phyloP scores from a whole-genome alignment of 1,140 invertebrate genomes.

The Sarcophaga peregrina region DNA sequence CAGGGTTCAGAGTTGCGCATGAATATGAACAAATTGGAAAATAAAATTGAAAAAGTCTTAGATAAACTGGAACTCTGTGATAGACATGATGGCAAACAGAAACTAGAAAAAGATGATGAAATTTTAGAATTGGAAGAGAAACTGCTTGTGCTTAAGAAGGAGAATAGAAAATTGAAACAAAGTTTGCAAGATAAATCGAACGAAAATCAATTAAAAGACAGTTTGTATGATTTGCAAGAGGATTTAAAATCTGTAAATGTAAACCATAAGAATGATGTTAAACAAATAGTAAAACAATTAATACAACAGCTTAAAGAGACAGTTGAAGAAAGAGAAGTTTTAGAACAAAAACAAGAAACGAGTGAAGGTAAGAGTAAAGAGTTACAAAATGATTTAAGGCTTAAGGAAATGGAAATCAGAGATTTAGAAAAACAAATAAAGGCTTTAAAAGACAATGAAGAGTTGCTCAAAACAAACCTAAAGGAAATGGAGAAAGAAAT shows the following conservation, averaged over 20 bases:
- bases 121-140: conserved; percentile 57
- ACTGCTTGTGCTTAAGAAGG: conserved; percentile 55
- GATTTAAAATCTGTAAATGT: neutral
- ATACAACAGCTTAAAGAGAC: no score
- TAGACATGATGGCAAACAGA: neutral
- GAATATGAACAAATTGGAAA: conserved; percentile 44
- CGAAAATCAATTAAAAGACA: conserved; percentile 16
- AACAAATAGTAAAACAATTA: conserved; percentile 4
- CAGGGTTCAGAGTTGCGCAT: conserved; percentile 49
- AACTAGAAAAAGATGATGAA: conserved; percentile 51
- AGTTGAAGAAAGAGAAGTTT: neutral
- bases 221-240: neutral
- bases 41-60: conserved; percentile 45
- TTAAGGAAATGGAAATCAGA: neutral
- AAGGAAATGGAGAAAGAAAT: neutral
- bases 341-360: neutral
- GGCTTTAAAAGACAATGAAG: neutral
- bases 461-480: neutral
- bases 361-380: neutral
- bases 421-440: conserved; percentile 18
- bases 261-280: neutral
- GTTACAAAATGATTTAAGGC: neutral
- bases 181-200: conserved; percentile 19
- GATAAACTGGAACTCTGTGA: conserved; percentile 45
- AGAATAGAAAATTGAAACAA: conserved; percentile 51